Percentiles rank a stretch among this genome's conserved stretches.
Evolutionary conservation across 2,888 invertebrate genomes (phyloP).

Genomic region (Aspidiotus destructor): DNA sequence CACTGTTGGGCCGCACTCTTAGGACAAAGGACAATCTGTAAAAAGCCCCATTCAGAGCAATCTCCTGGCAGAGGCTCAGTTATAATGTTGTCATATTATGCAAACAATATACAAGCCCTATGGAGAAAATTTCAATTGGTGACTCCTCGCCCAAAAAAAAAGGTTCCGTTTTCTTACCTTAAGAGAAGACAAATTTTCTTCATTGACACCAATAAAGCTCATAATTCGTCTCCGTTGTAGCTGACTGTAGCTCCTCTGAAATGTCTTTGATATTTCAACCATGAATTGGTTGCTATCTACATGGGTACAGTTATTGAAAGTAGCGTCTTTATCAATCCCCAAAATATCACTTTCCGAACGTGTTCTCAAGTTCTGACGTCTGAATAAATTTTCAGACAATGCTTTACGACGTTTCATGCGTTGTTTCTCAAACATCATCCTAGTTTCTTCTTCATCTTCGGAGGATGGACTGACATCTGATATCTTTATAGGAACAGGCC

Average conservation of each 20-base stretch:
- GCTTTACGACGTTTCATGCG: constrained; percentile 40
- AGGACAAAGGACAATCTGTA: not conserved
- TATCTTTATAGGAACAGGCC: constrained; percentile 43
- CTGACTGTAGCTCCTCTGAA: constrained; percentile 65
- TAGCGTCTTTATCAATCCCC: constrained; percentile 66
- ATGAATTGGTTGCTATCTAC: constrained; percentile 65
- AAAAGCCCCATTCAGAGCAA: not conserved
- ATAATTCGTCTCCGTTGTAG: constrained; percentile 61
- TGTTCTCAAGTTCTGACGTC: constrained; percentile 30
- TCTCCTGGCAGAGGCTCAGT: too few relatives aligned
- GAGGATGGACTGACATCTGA: constrained; percentile 21
- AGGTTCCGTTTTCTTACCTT: constrained; percentile 10
- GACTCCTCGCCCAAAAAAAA: too few relatives aligned
- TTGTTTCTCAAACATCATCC: constrained; percentile 34
- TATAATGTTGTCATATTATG: too few relatives aligned
- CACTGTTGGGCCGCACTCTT: too few relatives aligned
- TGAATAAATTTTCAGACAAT: constrained; percentile 38
- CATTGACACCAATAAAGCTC: constrained; percentile 21
- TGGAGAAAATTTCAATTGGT: too few relatives aligned
- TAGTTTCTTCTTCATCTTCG: constrained; percentile 35
- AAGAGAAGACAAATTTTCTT: constrained; percentile 8
- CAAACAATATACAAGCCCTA: too few relatives aligned
- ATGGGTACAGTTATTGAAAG: constrained; percentile 46
- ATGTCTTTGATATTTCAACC: constrained; percentile 65
- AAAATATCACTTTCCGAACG: constrained; percentile 68